phyloP scores from a whole-genome alignment of 1,140 invertebrate genomes.

The Bombus pascuorum region DNA sequence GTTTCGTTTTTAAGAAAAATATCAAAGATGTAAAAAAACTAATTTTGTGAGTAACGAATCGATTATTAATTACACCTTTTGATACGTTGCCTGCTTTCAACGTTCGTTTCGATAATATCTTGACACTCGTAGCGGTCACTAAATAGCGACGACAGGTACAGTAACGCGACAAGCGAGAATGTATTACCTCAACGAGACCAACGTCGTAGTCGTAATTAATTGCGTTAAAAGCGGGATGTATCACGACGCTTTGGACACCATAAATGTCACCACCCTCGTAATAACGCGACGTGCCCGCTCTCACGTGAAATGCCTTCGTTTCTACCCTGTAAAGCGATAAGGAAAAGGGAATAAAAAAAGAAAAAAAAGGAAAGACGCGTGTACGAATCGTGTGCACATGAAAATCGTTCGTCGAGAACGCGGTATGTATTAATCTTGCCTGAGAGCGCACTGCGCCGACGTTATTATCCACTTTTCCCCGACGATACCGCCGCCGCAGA shows the following conservation, averaged over 20 bases:
- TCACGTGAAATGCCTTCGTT: conserved; percentile 59
- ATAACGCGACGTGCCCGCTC: conserved; percentile 59
- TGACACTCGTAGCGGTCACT: conserved; percentile 9
- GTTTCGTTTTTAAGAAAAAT: not conserved
- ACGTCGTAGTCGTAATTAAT: conserved; percentile 69
- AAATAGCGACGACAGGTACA: not conserved
- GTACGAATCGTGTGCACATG: not conserved
- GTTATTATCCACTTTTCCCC: conserved; percentile 79
- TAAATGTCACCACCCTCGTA: conserved; percentile 57
- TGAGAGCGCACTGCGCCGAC: conserved; percentile 74
- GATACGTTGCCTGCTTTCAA: not conserved
- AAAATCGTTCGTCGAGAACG: conserved; percentile 1
- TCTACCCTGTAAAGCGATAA: conserved; percentile 37
- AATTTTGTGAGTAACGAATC: not conserved
- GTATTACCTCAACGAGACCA: conserved; percentile 67
- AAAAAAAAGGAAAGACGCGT: not conserved
- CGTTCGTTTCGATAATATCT: conserved; percentile 1
- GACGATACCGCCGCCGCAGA: conserved; percentile 82
- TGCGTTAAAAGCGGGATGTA: conserved; percentile 65
- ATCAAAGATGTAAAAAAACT: not conserved
- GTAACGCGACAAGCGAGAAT: conserved; percentile 15
- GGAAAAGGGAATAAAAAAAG: not conserved
- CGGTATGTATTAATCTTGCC: conserved; percentile 48
- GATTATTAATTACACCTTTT: not conserved
- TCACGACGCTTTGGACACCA: conserved; percentile 46